Conservation (phyloP, 2,888 invertebrate genomes). For the Aphrophora alni region DNA sequence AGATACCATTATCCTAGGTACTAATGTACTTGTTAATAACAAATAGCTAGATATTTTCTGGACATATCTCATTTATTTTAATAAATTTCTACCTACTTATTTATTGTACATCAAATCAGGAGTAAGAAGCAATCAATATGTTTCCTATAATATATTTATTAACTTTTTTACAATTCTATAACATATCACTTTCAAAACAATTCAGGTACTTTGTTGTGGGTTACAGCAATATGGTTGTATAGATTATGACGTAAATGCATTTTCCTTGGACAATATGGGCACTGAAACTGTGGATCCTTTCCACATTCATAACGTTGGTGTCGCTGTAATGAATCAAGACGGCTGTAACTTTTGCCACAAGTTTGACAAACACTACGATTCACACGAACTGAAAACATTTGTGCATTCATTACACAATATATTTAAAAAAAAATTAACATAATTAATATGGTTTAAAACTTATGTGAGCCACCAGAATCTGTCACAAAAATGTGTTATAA, state of each 20-base stretch:
- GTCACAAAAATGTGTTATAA: too few species aligned
- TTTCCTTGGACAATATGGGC: constrained; percentile 75
- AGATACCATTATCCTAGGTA: too few species aligned
- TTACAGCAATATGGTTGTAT: constrained; percentile 41
- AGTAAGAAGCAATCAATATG: too few species aligned
- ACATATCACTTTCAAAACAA: not conserved
- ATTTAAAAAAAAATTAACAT: constrained; percentile 40
- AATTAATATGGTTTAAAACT: too few species aligned
- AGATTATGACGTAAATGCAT: constrained; percentile 54
- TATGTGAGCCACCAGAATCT: too few species aligned
- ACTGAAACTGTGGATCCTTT: constrained; percentile 75
- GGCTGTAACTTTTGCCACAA: constrained; percentile 48
- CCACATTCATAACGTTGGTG: constrained; percentile 55
- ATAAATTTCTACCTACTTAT: too few species aligned
- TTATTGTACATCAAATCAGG: too few species aligned
- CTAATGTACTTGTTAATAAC: too few species aligned
- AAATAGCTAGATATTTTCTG: too few species aligned
- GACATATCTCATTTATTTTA: too few species aligned
- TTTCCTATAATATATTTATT: too few species aligned
- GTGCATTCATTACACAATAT: constrained; percentile 27
- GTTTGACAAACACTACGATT: not conserved
- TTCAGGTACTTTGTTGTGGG: not conserved
- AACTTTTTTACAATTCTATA: too few species aligned
- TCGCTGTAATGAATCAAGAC: constrained; percentile 52
- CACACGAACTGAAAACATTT: not conserved